These are phyloP conservation scores for Eidolon dupreanum DNA, from an alignment of 2,797 vertebrate genomes.

Conservation along the genomic window DNA sequence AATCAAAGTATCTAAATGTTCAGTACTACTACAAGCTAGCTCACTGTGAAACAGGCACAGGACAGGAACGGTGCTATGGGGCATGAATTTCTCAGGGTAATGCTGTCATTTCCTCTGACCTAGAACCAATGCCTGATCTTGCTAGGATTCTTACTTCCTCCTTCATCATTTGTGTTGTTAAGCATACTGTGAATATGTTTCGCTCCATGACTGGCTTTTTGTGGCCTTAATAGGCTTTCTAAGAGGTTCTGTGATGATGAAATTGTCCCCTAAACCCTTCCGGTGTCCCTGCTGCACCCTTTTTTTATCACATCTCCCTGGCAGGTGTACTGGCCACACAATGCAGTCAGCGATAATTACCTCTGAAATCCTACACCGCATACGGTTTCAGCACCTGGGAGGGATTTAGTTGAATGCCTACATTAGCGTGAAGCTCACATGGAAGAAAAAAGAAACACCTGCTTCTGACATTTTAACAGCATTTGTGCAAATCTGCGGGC, in stretches of 20 bases:
- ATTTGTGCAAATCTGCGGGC: not conserved
- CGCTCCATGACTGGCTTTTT: not conserved
- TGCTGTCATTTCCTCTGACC: not conserved
- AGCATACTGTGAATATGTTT: not conserved
- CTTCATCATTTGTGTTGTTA: not conserved
- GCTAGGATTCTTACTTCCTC: not conserved
- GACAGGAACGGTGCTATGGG: accelerated
- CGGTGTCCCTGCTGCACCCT: not conserved
- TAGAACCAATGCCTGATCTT: not conserved
- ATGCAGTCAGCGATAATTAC: constrained; percentile 70
- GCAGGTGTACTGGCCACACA: constrained; percentile 38
- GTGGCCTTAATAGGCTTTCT: not conserved
- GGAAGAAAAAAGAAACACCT: constrained; percentile 59
- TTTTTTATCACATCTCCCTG: constrained; percentile 27
- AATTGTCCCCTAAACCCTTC: not conserved
- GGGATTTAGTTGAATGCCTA: constrained; percentile 71
- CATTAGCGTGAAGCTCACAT: constrained; percentile 63
- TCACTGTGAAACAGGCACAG: accelerated
- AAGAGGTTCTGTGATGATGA: constrained; percentile 20
- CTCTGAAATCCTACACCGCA: constrained; percentile 56
- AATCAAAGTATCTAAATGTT: not conserved
- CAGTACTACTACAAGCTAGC: not conserved
- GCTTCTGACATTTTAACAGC: constrained; percentile 70
- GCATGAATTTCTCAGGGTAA: not conserved
- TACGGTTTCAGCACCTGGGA: constrained; percentile 70